Evolutionary conservation across 1,140 invertebrate genomes (phyloP).

Genomic region (Streblospio benedicti): DNA sequence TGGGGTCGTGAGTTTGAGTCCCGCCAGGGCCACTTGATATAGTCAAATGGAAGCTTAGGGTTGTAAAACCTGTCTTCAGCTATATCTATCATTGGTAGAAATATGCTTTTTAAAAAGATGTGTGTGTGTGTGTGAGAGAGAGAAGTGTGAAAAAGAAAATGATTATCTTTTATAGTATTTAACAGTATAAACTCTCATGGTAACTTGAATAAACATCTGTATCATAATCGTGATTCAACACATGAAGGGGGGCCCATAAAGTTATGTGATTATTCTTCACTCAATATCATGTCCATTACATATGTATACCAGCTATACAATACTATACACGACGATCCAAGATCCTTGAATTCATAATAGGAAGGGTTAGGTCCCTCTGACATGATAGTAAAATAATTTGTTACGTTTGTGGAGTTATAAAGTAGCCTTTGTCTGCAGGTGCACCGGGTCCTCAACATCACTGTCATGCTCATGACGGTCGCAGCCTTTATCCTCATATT

Average conservation of each 20-base stretch:
- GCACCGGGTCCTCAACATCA: constrained; percentile 73
- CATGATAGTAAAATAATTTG: background rate
- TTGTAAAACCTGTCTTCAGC: too few relatives aligned
- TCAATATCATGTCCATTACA: background rate
- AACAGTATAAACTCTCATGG: background rate
- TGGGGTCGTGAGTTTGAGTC: too few relatives aligned
- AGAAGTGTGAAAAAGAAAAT: background rate
- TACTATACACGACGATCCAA: background rate
- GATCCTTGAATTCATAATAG: constrained; percentile 12
- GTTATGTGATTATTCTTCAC: too few relatives aligned
- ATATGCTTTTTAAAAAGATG: too few relatives aligned
- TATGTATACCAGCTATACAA: background rate
- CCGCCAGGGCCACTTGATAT: too few relatives aligned
- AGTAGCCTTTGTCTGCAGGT: too few relatives aligned
- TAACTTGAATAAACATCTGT: background rate
- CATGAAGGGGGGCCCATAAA: too few relatives aligned
- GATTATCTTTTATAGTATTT: background rate
- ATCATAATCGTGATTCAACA: background rate
- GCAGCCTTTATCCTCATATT: constrained; percentile 72
- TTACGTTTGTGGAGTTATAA: constrained; percentile 2
- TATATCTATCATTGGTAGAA: too few relatives aligned
- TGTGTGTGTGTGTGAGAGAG: too few relatives aligned
- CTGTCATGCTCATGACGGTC: constrained; percentile 69
- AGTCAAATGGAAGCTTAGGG: too few relatives aligned
- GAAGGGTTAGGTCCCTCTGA: background rate